Evolutionary conservation across 2,888 invertebrate genomes (phyloP).

Genomic region (Bursaphelenchus okinawaensis): DNA sequence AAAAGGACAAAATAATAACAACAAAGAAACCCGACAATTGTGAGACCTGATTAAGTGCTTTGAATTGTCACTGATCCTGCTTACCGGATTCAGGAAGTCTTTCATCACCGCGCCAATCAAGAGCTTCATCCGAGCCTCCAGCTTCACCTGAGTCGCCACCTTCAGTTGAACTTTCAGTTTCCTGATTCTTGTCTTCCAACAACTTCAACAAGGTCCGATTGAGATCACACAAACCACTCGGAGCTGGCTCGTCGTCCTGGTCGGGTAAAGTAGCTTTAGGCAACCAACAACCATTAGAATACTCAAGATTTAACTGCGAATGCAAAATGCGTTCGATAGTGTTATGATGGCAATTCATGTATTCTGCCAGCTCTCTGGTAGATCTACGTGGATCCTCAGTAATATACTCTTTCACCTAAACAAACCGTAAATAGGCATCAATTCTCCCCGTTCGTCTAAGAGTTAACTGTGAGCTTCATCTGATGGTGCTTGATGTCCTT

Average conservation of each 20-base stretch:
- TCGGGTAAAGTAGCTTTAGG: neutral
- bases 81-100: too few species aligned
- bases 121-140: too few species aligned
- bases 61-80: too few species aligned
- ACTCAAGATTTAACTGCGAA: neutral
- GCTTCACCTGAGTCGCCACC: too few species aligned
- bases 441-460: neutral
- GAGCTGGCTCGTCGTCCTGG: neutral
- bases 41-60: too few species aligned
- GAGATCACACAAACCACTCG: neutral
- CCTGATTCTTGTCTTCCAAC: too few species aligned
- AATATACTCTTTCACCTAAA: neutral
- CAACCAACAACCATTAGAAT: neutral
- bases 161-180: too few species aligned
- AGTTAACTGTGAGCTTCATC: neutral
- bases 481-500: neutral
- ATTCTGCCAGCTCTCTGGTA: slow-evolving; percentile 1
- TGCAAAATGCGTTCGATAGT: neutral
- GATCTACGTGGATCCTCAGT: neutral
- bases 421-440: neutral
- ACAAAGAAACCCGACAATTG: neutral
- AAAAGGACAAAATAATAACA: neutral
- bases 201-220: neutral
- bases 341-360: slow-evolving; percentile 5
- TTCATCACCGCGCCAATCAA: too few species aligned